Base-by-base conservation (phyloP, 2,113 vertebrate species). In the Cacatua alba region DNA sequence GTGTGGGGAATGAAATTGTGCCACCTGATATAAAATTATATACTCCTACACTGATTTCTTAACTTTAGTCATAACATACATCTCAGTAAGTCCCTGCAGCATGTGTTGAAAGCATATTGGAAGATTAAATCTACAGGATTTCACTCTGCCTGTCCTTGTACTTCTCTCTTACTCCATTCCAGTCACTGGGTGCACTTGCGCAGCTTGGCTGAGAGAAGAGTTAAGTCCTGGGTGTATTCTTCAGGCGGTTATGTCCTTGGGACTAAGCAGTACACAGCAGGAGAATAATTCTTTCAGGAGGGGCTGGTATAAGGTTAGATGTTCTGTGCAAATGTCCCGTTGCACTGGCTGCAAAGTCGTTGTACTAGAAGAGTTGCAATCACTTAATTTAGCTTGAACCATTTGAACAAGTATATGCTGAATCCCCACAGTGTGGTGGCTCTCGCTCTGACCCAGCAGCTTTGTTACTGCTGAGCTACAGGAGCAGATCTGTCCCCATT, bases 371-470 rank as follows among this genome's bases (percentile, higher is more conserved):
- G 43, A 68, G 76, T 5, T 59, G 8, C 31, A 48, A 53, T 44
- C 28, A 28, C 31, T 67, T 71, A 19, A 17, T 31, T 41, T 35
- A 29, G 20, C 43, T 31, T 43, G 35, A 68, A 31, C 17, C 6
- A 2, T 46, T 15, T 6, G 6, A 82, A 21, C 7, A 13, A 28
- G 29, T 0, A 2, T 17, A 2, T 5, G 14, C 35, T 62, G 53
- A 57, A 60, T 35, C 13, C 41, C 43, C 43, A 49, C 37, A 71
- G 62, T 10, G 1, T 15, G 25, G 37, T 8, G 10, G 25, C 25
- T 53, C 59, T 52, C 2, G 2, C 41, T 43, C 48, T 81, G 49
- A 72, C 15, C 16, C 67, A 37, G 25, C 6, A 55, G 39, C 28
- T 76, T 76, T 79, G 35, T 33, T 35, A 86, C 51, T 46, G 49